Evolutionary conservation across 2,113 vertebrate species (phyloP), one percentile per base, ranked within the genome.

Genomic region (Dissostichus mawsoni): DNA sequence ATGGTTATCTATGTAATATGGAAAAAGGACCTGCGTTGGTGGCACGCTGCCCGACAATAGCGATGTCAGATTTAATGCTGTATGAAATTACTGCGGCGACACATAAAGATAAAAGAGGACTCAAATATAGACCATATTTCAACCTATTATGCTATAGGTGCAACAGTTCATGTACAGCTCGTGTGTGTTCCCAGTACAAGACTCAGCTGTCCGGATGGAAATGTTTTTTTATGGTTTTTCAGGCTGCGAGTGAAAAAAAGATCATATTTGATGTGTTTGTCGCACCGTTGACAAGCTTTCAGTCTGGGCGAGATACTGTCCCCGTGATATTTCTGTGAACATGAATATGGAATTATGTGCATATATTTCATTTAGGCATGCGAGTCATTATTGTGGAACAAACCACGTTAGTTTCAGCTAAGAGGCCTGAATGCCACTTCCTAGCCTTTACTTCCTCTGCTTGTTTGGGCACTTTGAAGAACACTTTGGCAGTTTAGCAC

Each of bases 381-480:
- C 11, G 76, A 61, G 25, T 76, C 64, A 71, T 80, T 53, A 78
- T 20, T 65, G 29, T 64, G 17, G 44, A 74, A 23, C 8, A 85
- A 78, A 80, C 50, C 44, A 52, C 52, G 61, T 70, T 20, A 17
- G 12, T 41, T 18, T 59, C 56, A 59, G 59, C 51, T 33, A 33
- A 58, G 29, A 73, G 16, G 36, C 45, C 67, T 36, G 36, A 69
- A 51, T 59, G 70, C 58, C 59, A n/a, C 33, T 45, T 23, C 23
- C 11, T 1, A 17, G 45, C 55, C 13, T 78, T 81, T 44, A 66
- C 61, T 53, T 66, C 25, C 59, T 69, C 55, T 52, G 47, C 29
- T 82, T 61, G 80, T 86, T 74, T 64, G 53, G 58, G n/a, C 36
- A 74, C 81, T 89, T 84, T 87, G 74, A 85, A 78, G 72, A 85